phyloP scores from a whole-genome alignment of 2,113 vertebrate species.

The Trichomycterus rosablanca region DNA sequence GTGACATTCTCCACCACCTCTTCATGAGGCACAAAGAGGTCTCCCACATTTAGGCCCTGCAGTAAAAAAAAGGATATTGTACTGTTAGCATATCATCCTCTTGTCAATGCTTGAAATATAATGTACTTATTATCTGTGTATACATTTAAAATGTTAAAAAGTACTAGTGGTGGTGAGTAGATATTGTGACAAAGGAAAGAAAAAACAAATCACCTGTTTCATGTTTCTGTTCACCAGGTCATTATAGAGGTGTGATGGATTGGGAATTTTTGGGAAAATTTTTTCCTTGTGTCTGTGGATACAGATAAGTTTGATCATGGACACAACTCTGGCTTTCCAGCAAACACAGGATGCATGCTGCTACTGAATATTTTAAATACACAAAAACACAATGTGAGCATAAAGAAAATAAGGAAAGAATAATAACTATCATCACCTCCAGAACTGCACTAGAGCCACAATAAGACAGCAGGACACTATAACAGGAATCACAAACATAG shows the following conservation, averaged over 20 bases:
- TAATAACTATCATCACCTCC: constrained; percentile 44
- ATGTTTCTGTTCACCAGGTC: constrained; percentile 45
- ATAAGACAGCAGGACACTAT: constrained; percentile 49
- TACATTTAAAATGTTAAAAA: no score
- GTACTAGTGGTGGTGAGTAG: no score
- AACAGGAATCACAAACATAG: constrained; percentile 47
- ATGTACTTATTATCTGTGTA: no score
- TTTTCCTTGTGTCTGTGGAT: constrained; percentile 53
- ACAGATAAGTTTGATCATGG: no score
- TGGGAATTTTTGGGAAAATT: constrained; percentile 52
- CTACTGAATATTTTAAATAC: background rate
- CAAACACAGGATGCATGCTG: background rate
- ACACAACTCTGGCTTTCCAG: no score
- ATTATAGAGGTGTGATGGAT: constrained; percentile 56
- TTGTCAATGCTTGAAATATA: background rate
- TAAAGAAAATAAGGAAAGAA: no score
- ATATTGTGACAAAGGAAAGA: no score
- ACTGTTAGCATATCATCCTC: background rate
- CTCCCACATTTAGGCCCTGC: background rate
- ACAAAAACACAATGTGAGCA: no score
- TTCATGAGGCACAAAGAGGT: constrained; percentile 39
- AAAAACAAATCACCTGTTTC: constrained; percentile 8
- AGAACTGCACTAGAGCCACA: constrained; percentile 56
- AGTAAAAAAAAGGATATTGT: background rate
- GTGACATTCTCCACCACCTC: constrained; percentile 44